A percentile compares a stretch with the other conserved stretches of the same genome.
Evolutionary conservation across 1,140 invertebrate genomes (phyloP).

Genomic region (Drosophila athabasca): DNA sequence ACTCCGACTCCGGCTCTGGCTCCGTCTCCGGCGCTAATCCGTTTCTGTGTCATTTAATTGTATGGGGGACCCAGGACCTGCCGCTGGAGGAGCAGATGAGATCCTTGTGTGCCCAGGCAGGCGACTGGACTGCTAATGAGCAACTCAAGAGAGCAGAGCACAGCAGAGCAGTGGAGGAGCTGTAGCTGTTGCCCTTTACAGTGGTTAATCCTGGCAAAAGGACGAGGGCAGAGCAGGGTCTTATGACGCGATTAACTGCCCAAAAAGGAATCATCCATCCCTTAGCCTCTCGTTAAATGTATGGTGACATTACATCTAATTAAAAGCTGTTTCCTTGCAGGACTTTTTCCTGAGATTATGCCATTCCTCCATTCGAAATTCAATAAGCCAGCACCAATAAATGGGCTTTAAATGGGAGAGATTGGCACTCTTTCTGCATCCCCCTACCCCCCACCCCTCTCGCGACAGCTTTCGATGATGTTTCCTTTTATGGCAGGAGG

Average conservation of each 20-base stretch:
- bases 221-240: not conserved
- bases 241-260: constrained; percentile 26
- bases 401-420: constrained; percentile 15
- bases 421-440: not conserved
- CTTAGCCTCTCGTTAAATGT: constrained; percentile 51
- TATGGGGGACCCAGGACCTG: not conserved
- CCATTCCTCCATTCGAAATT: constrained; percentile 25
- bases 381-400: constrained; percentile 37
- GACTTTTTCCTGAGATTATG: constrained; percentile 5
- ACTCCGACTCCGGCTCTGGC: constrained; percentile 34
- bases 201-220: constrained; percentile 23
- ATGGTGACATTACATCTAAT: constrained; percentile 68
- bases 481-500: constrained; percentile 29
- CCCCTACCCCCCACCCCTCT: not conserved
- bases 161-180: constrained; percentile 1
- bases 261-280: not conserved
- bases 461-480: constrained; percentile 2
- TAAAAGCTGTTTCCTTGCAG: constrained; percentile 57
- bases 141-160: constrained; percentile 25
- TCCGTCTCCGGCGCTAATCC: constrained; percentile 44
- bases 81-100: not conserved
- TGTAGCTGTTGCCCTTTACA: not conserved
- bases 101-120: constrained; percentile 37
- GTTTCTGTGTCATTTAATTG: constrained; percentile 51
- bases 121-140: constrained; percentile 63